Evolutionary conservation across 2,113 vertebrate genomes (phyloP).

Genomic region (Sphyrna mokarran): DNA sequence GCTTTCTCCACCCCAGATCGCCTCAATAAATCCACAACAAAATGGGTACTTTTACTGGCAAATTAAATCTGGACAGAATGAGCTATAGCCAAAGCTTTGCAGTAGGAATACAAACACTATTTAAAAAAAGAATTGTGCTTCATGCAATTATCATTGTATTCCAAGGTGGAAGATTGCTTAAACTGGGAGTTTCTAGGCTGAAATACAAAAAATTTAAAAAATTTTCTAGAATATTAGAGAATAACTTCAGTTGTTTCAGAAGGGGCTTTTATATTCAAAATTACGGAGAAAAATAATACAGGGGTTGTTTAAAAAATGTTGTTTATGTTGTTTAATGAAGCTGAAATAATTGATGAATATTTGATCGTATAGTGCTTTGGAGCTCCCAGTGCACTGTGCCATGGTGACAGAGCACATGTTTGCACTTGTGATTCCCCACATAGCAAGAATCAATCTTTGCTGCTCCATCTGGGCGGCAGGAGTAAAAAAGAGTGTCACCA

Average conservation of each 20-base stretch:
- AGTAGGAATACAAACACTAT: not conserved
- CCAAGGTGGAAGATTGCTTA: not conserved
- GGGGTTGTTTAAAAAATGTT: not conserved
- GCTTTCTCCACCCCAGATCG: not conserved
- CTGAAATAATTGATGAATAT: slow-evolving; percentile 2
- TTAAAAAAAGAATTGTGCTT: slow-evolving; percentile 7
- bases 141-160: not conserved
- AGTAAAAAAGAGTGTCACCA: not conserved
- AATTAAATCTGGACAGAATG: not conserved
- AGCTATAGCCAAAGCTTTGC: not conserved
- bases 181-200: not conserved
- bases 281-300: not conserved
- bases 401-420: not conserved
- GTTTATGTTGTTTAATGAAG: slow-evolving; percentile 9
- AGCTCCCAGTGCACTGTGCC: not conserved
- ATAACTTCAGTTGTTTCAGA: not conserved
- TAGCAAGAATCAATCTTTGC: not conserved
- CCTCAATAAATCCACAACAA: not conserved
- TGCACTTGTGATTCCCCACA: slow-evolving; percentile 29
- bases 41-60: not conserved
- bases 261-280: not conserved
- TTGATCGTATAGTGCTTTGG: not conserved
- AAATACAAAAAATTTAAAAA: not conserved
- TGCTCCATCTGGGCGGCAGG: not conserved
- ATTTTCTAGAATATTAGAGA: not conserved